These are phyloP conservation scores for Garrulus glandarius DNA, from an alignment of 2,797 vertebrate species.

Conservation along the genomic window DNA sequence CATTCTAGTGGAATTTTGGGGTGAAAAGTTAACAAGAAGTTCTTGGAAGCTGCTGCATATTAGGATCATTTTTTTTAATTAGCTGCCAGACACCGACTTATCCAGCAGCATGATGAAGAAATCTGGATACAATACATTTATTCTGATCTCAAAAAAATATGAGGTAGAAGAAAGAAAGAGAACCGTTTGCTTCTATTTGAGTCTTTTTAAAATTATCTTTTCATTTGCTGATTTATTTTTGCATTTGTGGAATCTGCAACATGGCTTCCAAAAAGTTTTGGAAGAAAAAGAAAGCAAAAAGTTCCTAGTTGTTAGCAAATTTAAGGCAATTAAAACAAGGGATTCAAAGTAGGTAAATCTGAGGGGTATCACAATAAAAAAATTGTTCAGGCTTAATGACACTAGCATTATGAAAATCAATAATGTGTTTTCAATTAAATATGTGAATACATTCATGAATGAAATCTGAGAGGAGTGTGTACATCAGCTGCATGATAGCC, in stretches of 20 bases:
- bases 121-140: not conserved
- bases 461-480: not conserved
- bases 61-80: not conserved
- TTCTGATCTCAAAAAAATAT: not conserved
- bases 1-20: not conserved
- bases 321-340: not conserved
- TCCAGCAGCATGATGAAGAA: not conserved
- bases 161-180: not conserved
- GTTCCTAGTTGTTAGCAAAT: not conserved
- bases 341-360: not conserved
- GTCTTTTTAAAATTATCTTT: not conserved
- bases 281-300: not conserved
- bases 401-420: not conserved
- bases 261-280: not conserved
- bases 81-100: not conserved
- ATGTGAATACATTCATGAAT: accelerated
- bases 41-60: not conserved
- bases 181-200: accelerated
- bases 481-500: not conserved
- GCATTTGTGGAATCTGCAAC: not conserved
- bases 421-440: not conserved
- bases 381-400: not conserved
- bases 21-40: not conserved
- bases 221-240: not conserved
- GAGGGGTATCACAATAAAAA: not conserved